Conservation (phyloP, 2,113 vertebrate genomes). For the Microcebus lehilahytsara region DNA sequence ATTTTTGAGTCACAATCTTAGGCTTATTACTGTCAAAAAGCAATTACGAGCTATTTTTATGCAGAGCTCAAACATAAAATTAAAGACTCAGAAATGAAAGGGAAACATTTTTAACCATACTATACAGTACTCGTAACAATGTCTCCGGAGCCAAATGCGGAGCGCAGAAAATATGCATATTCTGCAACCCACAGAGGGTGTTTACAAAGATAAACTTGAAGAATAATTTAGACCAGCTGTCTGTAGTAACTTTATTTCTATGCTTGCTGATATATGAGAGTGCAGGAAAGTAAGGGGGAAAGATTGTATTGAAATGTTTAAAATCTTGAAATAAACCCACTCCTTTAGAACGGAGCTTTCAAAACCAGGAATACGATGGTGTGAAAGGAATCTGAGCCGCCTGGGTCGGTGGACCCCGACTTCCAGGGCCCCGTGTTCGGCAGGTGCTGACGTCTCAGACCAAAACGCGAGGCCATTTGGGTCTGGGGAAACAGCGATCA, state of each 20-base stretch:
- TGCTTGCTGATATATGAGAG: background rate
- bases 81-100: slow-evolving; percentile 74
- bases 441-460: accelerated
- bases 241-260: slow-evolving; percentile 27
- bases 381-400: accelerated
- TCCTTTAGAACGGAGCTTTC: background rate
- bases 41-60: slow-evolving; percentile 78
- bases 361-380: accelerated
- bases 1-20: slow-evolving; percentile 73
- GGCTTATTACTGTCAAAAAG: slow-evolving; percentile 78
- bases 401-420: accelerated
- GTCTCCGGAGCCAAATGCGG: slow-evolving; percentile 20
- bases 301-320: background rate
- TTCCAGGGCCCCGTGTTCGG: accelerated
- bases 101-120: slow-evolving; percentile 66
- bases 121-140: slow-evolving; percentile 23
- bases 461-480: accelerated
- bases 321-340: background rate
- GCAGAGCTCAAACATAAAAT: slow-evolving; percentile 75
- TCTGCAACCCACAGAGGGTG: slow-evolving; percentile 37
- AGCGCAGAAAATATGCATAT: slow-evolving; percentile 42
- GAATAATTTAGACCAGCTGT: slow-evolving; percentile 60
- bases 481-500: accelerated
- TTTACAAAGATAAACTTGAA: background rate
- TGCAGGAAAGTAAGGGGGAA: background rate